Evolutionary conservation across 2,888 invertebrate species (phyloP).

Genomic region (Laspeyria flexula): DNA sequence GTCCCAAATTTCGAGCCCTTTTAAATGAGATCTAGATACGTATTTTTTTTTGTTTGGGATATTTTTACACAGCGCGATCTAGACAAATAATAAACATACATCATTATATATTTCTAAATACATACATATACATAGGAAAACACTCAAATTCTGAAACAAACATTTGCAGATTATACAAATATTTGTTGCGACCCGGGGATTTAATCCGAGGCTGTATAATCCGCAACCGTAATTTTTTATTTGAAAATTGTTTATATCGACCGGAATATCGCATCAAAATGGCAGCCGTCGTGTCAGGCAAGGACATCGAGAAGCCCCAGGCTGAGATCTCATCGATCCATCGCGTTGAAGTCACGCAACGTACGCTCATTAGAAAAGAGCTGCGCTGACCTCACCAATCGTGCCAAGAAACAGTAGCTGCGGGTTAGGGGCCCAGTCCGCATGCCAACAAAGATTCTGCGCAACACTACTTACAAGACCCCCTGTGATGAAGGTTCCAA

Average conservation of each 20-base stretch:
- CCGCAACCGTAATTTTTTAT: slow-evolving; percentile 86
- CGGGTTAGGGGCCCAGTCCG: slow-evolving; percentile 99
- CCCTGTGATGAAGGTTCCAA: slow-evolving; percentile 99
- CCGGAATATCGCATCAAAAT: slow-evolving; percentile 88
- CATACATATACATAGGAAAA: too few relatives aligned
- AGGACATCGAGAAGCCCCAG: slow-evolving; percentile 94
- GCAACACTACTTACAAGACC: slow-evolving; percentile 99
- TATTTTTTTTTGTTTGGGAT: too few relatives aligned
- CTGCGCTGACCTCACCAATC: slow-evolving; percentile 97
- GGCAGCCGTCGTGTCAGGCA: slow-evolving; percentile 88
- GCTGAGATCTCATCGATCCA: slow-evolving; percentile 96
- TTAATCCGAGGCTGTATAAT: too few relatives aligned
- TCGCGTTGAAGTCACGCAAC: slow-evolving; percentile 96
- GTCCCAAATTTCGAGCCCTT: too few relatives aligned
- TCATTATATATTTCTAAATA: too few relatives aligned
- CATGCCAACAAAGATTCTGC: slow-evolving; percentile 99
- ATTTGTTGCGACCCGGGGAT: too few relatives aligned
- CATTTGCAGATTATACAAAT: too few relatives aligned
- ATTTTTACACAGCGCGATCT: too few relatives aligned
- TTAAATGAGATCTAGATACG: too few relatives aligned
- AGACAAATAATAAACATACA: too few relatives aligned
- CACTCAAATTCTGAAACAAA: too few relatives aligned
- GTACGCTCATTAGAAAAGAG: slow-evolving; percentile 99
- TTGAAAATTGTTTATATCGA: slow-evolving; percentile 93
- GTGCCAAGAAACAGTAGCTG: slow-evolving; percentile 98